Evolutionary conservation across 2,113 vertebrate genomes (phyloP), one percentile per base, ranked within the genome.

Genomic region (Cyphomyrus discorhynchus): DNA sequence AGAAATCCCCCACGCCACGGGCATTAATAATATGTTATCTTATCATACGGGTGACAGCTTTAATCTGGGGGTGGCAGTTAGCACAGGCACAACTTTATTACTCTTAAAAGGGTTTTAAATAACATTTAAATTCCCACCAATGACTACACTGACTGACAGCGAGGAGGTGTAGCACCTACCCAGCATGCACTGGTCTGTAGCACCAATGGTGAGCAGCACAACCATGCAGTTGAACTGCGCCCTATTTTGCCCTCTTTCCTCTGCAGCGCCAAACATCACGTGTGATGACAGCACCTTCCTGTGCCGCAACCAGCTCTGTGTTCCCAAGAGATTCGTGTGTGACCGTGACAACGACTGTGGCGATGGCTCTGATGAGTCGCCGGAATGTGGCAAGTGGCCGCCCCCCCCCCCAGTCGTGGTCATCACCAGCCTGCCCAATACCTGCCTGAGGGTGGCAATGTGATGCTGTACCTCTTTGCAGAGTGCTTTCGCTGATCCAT

Each of bases 341-440:
- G 97, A 98, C 91, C 96, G 95, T 19, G 97, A 98, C 86, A 95
- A 98, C 9, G 97, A 98, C 92, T 98, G 97, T 88, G 96, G 96
- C 50, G 97, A 98, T 90, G 96, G 96, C 85, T 97, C 97, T 3
- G 97, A 98, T 93, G 97, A 97, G 94, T 94, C 95, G n/a, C 86
- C 93, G n/a, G 95, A 96, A 92, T 98, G 97, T 93, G 96, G 97
- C 95, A 92, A 96, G 97, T 96, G 92, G 17, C 52, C 3, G 62
- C n/a, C 62, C 31, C 24, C 2, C 47, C 4, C 31, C 53, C 66
- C n/a, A n/a, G 19, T 83, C 74, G 17, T 2, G 17, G 35, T 53
- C 49, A 9, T 52, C 31, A 58, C 39, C 53, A 53, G 11, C 15
- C 49, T 21, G 35, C 19, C 77, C 42, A 45, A 82, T 82, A 9